These are phyloP conservation scores for Centropus bengalensis DNA, from an alignment of 2,113 vertebrate genomes.

Conservation along the genomic window DNA sequence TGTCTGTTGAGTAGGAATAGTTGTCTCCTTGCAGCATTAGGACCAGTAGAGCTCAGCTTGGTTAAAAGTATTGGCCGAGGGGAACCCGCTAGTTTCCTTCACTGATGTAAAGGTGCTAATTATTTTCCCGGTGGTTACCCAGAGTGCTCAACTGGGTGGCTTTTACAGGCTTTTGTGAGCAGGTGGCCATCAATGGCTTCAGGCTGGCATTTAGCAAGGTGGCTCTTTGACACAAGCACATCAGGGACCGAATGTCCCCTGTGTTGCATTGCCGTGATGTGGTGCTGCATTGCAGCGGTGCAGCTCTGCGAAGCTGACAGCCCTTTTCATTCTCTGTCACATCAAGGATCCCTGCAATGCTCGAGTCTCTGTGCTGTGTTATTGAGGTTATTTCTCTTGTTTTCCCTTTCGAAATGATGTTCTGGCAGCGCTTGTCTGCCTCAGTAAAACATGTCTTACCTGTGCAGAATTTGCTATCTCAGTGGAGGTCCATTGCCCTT, in stretches of 20 bases:
- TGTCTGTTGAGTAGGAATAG: background rate
- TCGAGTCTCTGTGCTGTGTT: background rate
- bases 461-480: background rate
- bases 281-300: fast-evolving
- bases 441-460: background rate
- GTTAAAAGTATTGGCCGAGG: background rate
- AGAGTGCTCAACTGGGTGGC: fast-evolving
- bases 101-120: background rate
- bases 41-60: background rate
- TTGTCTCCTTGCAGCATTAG: background rate
- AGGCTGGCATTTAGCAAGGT: background rate
- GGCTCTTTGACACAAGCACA: background rate
- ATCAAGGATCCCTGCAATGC: background rate
- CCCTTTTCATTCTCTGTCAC: background rate
- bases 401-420: background rate
- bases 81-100: background rate
- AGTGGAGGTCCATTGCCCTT: background rate
- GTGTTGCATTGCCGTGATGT: fast-evolving
- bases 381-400: background rate
- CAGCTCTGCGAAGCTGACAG: fast-evolving
- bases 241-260: background rate
- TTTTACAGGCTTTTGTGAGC: background rate
- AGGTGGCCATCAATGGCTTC: fast-evolving
- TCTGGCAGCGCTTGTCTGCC: background rate
- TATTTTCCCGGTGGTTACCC: background rate